Evolutionary conservation across 2,888 invertebrate species (phyloP), one percentile per base, ranked within the genome.

Genomic region (Drosophila putrida): DNA sequence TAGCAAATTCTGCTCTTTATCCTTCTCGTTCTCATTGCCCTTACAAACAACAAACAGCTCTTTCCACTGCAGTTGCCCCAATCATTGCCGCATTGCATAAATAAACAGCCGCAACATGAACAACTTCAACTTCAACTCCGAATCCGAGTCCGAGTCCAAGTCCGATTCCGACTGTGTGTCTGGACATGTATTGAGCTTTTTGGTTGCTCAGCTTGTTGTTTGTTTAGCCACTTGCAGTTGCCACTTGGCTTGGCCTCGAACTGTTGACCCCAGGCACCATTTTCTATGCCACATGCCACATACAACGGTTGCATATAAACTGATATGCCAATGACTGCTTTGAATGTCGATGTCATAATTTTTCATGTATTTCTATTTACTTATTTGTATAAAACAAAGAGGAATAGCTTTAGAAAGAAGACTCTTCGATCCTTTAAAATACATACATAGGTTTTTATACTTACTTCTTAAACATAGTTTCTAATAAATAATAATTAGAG

Each of bases 191-290:
- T 61, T 53, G 13, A 28, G 51, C 46, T 54, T 55, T 55, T 55
- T 27, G 55, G 33, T 13, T 35, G 27, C 27, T 55, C 15, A 27
- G 11, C 35, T 27, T 13, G 43, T 36, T 68, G 57, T 65, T 65
- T 80, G 68, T 43, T 66, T 50, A 57, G 66, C 61, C 49, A 67
- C 51, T 69, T 57, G 77, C 63, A 54, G 65, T n/a, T 25, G n/a
- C n/a, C 46, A 57, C 36, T 46, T 41, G 27, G 28, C 50, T 4
- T 35, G 41, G 33, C 39, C 63, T 69, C 58, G 49, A 57, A 36
- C 46, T 55, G 36, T 47, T 43, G 71, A 68, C 69, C 68, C 33
- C 35, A 11, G 0, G 13, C 9, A 13, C n/a, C 10, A 28, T 4
- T 5, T 11, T 11, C 35, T 10, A 10, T 35, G 35, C 4, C 11